Base-by-base conservation (phyloP, 2,113 vertebrate genomes). In the Osmerus mordax region DNA sequence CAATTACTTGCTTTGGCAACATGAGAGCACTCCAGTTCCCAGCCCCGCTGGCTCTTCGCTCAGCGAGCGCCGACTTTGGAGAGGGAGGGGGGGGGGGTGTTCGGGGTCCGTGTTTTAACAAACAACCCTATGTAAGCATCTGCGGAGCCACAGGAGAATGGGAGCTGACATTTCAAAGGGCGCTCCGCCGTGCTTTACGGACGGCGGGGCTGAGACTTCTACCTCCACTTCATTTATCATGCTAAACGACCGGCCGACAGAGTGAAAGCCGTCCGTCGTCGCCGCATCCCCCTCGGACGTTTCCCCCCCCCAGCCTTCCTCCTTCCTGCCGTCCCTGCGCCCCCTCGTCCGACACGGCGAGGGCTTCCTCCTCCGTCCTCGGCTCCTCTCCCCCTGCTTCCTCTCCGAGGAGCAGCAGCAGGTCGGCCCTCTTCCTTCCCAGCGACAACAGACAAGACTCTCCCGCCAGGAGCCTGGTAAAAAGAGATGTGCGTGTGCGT, bases 221-320 rank as follows among this genome's bases (percentile, higher is more conserved):
- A 82, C 80, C 87, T 89, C 72, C 16, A 61, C 86, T 86, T 72
- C 83, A 91, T 92, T 87, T 73, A 90, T 91, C 91, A 89, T 60
- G 73, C 74, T 79, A 84, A 90, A 88, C 65, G 75, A 85, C 75
- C 56, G 67, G 86, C 77, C 89, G 91, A 92, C 89, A 89, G 91
- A 87, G 36, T 81, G 88, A 91, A 88, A 84, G 81, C 77, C 76
- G 72, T 90, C 89, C 83, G 78, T 93, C 90, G 91, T 83, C 89
- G 16, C 76, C 53, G 21, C 63, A 60, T 25, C 64, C 69, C 41
- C 21, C 54, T 15, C 19, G n/a, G 41, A 18, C 58, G 14, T 47
- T 15, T 18, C 51, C 54, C 65, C 80, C 81, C 13, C 9, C 14
- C 3, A 3, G 67, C 55, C 36, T 15, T 72, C 82, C 76, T 65